These are phyloP conservation scores for Clivina fossor DNA, from an alignment of 2,888 invertebrate species.

Conservation along the genomic window DNA sequence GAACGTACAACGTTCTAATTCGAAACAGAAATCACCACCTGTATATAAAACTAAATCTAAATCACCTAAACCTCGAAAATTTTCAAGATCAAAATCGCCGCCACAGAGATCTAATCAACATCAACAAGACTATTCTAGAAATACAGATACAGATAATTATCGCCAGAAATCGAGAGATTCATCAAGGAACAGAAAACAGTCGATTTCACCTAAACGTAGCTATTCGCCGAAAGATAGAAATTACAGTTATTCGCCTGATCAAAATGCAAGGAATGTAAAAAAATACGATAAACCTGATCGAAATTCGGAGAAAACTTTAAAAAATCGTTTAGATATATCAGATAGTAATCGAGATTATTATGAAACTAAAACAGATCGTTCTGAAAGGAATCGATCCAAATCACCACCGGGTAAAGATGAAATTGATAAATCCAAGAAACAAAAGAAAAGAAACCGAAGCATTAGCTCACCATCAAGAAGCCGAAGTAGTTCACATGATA, in stretches of 20 bases:
- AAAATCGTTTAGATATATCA: not conserved
- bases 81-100: conserved; percentile 6
- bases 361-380: not conserved
- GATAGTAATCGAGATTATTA: not conserved
- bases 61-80: conserved; percentile 3
- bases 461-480: conserved; percentile 4
- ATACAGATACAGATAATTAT: too few species aligned
- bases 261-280: conserved; percentile 1
- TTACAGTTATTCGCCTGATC: conserved; percentile 11
- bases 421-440: conserved; percentile 7
- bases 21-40: conserved; percentile 7
- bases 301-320: not conserved
- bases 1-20: not conserved
- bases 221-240: conserved; percentile 10
- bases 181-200: conserved; percentile 11
- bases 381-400: conserved; percentile 4
- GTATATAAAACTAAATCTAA: conserved; percentile 1
- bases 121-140: conserved; percentile 11
- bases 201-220: conserved; percentile 9
- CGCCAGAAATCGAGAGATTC: conserved; percentile 13
- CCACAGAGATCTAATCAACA: conserved; percentile 2
- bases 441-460: conserved; percentile 15
- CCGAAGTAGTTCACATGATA: conserved; percentile 1
- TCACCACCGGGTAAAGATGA: conserved; percentile 1
- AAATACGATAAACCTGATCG: not conserved